Percentiles rank a stretch among this genome's conserved stretches.
phyloP scores from a whole-genome alignment of 2,888 invertebrate genomes.

The Rutpela maculata region DNA sequence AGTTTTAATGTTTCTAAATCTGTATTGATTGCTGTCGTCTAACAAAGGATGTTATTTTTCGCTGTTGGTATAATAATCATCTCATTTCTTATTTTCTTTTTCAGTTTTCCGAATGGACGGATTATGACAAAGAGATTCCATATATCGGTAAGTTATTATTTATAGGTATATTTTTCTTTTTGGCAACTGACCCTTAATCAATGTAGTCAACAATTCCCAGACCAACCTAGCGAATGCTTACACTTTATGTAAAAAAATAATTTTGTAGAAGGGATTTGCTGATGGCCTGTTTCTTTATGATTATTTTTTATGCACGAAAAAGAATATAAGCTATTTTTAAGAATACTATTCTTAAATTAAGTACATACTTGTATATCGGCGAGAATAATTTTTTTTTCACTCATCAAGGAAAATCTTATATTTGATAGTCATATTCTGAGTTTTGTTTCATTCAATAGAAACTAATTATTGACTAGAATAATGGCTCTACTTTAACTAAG shows the following conservation, averaged over 20 bases:
- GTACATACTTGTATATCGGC: too few relatives aligned
- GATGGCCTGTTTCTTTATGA: too few relatives aligned
- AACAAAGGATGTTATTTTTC: neutral
- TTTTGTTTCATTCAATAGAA: too few relatives aligned
- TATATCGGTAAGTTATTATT: slow-evolving; percentile 76
- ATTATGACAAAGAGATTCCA: slow-evolving; percentile 78
- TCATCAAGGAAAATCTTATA: too few relatives aligned
- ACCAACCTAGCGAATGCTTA: neutral
- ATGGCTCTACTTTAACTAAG: too few relatives aligned
- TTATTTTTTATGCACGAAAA: too few relatives aligned
- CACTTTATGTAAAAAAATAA: neutral
- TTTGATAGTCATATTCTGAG: too few relatives aligned
- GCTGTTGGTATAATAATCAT: neutral
- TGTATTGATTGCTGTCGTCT: neutral
- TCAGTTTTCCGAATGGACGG: slow-evolving; percentile 78
- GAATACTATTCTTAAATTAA: too few relatives aligned
- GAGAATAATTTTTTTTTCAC: too few relatives aligned
- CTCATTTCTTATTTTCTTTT: slow-evolving; percentile 67
- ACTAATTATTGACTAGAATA: too few relatives aligned
- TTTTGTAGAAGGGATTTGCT: too few relatives aligned
- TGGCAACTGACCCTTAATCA: neutral
- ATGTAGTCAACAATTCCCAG: neutral
- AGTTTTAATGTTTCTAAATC: neutral
- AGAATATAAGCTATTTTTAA: too few relatives aligned
- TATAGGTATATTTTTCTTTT: slow-evolving; percentile 37